Conservation (phyloP, 2,888 invertebrate genomes). For the Drosophila antonietae region DNA sequence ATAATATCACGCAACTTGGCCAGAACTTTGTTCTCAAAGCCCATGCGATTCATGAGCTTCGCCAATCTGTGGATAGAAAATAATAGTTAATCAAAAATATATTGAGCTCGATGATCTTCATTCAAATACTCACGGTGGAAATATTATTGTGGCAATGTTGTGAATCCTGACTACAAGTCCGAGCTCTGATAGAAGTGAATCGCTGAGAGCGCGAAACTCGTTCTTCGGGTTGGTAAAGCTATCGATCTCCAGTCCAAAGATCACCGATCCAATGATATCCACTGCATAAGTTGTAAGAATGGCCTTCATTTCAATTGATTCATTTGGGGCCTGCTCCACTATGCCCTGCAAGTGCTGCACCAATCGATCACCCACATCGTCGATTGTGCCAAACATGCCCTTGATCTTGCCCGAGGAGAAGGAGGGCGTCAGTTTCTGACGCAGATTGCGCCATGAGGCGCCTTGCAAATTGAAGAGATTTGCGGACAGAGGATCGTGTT, state of each 20-base stretch:
- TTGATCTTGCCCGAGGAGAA: constrained; percentile 89
- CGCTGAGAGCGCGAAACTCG: constrained; percentile 78
- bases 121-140: constrained; percentile 74
- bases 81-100: neutral
- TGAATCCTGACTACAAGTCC: constrained; percentile 50
- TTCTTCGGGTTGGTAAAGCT: constrained; percentile 82
- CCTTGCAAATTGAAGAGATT: constrained; percentile 84
- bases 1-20: constrained; percentile 83
- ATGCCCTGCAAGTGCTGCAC: constrained; percentile 83
- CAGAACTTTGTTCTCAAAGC: constrained; percentile 58
- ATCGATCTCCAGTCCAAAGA: constrained; percentile 84
- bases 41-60: constrained; percentile 59
- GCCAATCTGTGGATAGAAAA: constrained; percentile 52
- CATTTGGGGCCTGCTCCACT: constrained; percentile 73
- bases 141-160: constrained; percentile 65
- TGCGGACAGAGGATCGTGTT: constrained; percentile 87
- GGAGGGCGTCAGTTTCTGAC: constrained; percentile 88
- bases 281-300: constrained; percentile 80
- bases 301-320: constrained; percentile 85
- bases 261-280: constrained; percentile 85
- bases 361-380: constrained; percentile 86
- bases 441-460: constrained; percentile 87
- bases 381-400: constrained; percentile 87
- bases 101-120: too few relatives aligned
- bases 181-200: constrained; percentile 32